A percentile compares a stretch with the other conserved stretches of the same genome.
phyloP scores from a whole-genome alignment of 2,888 invertebrate genomes.

The Ormyrus thymus region DNA sequence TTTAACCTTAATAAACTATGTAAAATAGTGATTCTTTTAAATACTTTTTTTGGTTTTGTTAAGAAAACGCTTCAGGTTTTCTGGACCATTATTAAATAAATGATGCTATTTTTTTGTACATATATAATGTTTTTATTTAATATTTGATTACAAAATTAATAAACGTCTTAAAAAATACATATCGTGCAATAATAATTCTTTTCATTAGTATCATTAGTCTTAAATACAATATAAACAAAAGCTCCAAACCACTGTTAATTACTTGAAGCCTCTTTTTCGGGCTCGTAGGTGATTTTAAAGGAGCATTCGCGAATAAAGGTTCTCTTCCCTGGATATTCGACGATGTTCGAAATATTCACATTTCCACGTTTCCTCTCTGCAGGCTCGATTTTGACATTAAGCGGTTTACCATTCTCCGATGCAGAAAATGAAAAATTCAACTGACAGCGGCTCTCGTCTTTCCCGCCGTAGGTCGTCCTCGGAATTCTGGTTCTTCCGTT shows the following conservation, averaged over 20 bases:
- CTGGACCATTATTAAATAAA: background rate
- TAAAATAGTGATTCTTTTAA: too few species aligned
- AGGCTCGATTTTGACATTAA: background rate
- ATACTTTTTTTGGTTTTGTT: too few species aligned
- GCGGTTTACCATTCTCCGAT: background rate
- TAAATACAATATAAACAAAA: too few species aligned
- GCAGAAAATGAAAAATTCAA: too few species aligned
- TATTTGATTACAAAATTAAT: too few species aligned
- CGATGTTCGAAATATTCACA: background rate
- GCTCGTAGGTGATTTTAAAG: slow-evolving; percentile 21
- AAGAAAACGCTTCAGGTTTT: too few species aligned
- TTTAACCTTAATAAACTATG: too few species aligned
- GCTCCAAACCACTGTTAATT: too few species aligned
- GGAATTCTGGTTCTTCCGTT: background rate
- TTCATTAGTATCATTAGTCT: too few species aligned
- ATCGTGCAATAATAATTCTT: too few species aligned
- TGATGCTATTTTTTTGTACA: background rate
- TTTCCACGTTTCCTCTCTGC: background rate
- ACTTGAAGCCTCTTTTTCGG: background rate
- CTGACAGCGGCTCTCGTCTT: slow-evolving; percentile 10
- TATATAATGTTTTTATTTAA: too few species aligned
- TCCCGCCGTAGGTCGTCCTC: background rate
- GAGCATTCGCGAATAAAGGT: slow-evolving; percentile 13
- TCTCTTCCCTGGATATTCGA: background rate
- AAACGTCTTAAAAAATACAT: too few species aligned